Evolutionary conservation across 2,888 invertebrate species (phyloP), one percentile per base, ranked within the genome.

Genomic region (Kuschelorhynchus macadamiae): DNA sequence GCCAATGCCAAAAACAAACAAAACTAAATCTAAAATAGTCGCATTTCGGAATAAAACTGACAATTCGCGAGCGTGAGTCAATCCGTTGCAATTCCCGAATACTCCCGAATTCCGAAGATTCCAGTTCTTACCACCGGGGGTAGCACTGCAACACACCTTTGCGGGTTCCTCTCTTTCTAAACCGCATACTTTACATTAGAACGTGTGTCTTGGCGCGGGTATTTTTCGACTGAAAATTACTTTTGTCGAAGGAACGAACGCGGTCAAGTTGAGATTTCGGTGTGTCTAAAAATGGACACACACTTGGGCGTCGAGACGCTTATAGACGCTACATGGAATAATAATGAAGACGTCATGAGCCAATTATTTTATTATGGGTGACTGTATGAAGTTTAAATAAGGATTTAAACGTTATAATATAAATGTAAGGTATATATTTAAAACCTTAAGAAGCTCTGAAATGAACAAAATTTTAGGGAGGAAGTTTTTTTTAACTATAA

Each of bases 211-310:
- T 20, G 50, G n/a, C 39, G 9, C n/a, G 14, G 11, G 33, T 7
- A 32, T 49, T 60, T 72, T 42, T 9, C 25, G 21, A 36, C 42
- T 46, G 18, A 41, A 39, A 49, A 21, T 49, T 18, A 49, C 33
- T 14, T 49, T 33, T 12, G 61, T 16, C n/a, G 33, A 47, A 14
- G 60, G 47, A 64, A 55, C 56, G 69, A 69, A 64, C 60, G 60
- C 60, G 63, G 60, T 64, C 64, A 60, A 69, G 55, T 69, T 74
- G 73, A 73, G 75, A 74, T 71, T 70, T 71, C 71, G 71, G 71
- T 78, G 79, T 80, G 80, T 74, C 82, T 82, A 81, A 81, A 82
- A 80, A 80, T 81, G 82, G 81, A 81, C 77, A 77, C 77, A 77
- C 78, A 78, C 72, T 75, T 71, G 70, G 66, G 75, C 76, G 77